phyloP scores from a whole-genome alignment of 2,113 vertebrate genomes.

The Phrynosoma blainvillii region DNA sequence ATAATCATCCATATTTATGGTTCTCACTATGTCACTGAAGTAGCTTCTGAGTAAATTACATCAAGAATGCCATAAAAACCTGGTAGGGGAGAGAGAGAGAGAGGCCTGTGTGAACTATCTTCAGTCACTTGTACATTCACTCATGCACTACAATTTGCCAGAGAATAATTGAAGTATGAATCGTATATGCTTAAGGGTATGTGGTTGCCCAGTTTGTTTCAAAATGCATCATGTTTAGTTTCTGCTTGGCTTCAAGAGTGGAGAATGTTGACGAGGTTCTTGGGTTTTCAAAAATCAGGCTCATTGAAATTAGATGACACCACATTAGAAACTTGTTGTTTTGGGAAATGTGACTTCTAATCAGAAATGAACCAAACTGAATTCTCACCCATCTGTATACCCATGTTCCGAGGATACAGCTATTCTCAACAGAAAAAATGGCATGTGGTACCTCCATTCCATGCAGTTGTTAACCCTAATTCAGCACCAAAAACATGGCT shows the following conservation, averaged over 20 bases:
- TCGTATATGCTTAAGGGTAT: neutral
- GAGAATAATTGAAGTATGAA: conserved; percentile 1
- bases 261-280: neutral
- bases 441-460: no score
- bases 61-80: conserved; percentile 24
- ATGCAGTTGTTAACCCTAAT: no score
- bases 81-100: neutral
- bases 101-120: conserved; percentile 1
- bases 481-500: no score
- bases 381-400: no score
- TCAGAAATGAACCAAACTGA: no score
- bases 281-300: neutral
- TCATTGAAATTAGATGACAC: neutral
- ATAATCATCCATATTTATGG: conserved; percentile 45
- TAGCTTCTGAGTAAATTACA: conserved; percentile 29
- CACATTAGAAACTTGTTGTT: neutral
- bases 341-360: neutral
- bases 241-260: neutral
- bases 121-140: neutral
- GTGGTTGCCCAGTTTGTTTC: neutral
- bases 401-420: no score
- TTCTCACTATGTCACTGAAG: conserved; percentile 24
- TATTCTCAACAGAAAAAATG: no score
- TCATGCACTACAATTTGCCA: neutral
- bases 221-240: neutral